phyloP scores from a whole-genome alignment of 2,888 invertebrate genomes.

The Oxycera nigricornis region DNA sequence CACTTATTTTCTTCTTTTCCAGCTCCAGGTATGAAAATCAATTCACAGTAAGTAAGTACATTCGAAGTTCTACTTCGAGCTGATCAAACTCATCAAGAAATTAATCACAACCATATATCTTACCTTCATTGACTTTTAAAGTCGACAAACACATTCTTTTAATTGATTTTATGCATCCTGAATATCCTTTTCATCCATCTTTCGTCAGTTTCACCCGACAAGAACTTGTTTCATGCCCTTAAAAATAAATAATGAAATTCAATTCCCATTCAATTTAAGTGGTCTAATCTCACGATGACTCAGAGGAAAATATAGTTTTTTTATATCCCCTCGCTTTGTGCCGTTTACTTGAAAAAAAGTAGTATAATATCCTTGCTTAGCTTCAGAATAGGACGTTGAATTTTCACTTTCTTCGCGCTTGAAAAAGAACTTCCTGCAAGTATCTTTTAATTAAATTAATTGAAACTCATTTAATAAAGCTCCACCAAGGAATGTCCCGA shows the following conservation, averaged over 20 bases:
- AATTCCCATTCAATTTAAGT: constrained; percentile 16
- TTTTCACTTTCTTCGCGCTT: background rate
- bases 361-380: too few relatives aligned
- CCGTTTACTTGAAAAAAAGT: background rate
- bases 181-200: background rate
- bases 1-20: background rate
- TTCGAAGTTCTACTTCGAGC: too few relatives aligned
- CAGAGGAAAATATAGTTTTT: constrained; percentile 12
- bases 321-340: background rate
- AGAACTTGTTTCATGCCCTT: too few relatives aligned
- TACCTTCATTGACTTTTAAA: background rate
- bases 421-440: constrained; percentile 8
- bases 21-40: constrained; percentile 32
- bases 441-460: constrained; percentile 46
- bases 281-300: constrained; percentile 26
- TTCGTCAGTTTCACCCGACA: background rate
- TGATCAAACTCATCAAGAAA: too few relatives aligned
- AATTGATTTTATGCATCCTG: background rate
- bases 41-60: constrained; percentile 12
- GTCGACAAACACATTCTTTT: background rate
- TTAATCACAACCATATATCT: too few relatives aligned
- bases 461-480: constrained; percentile 45
- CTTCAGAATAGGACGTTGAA: too few relatives aligned
- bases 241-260: constrained; percentile 32
- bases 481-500: background rate